phyloP scores from a whole-genome alignment of 2,888 invertebrate genomes.

The Dioctria rufipes region DNA sequence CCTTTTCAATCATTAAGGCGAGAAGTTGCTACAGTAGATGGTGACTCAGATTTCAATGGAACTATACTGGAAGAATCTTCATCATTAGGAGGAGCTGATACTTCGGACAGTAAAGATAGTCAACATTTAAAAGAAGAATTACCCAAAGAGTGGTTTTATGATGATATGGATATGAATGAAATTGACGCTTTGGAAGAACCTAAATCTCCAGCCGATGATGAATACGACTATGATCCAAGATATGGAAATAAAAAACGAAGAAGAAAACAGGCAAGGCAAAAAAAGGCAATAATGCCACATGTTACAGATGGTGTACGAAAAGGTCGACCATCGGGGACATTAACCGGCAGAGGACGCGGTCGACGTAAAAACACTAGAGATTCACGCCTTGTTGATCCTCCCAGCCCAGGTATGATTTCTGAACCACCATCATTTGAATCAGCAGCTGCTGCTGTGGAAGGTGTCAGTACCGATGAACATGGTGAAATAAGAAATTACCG shows the following conservation, averaged over 20 bases:
- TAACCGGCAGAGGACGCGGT: constrained; percentile 66
- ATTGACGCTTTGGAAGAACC: constrained; percentile 93
- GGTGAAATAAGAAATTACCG: constrained; percentile 67
- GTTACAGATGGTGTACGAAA: constrained; percentile 55
- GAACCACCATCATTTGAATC: constrained; percentile 71
- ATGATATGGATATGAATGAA: constrained; percentile 90
- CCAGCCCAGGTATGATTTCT: constrained; percentile 67
- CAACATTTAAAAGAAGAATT: constrained; percentile 84
- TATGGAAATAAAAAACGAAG: constrained; percentile 71
- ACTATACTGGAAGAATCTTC: constrained; percentile 70
- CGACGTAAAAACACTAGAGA: constrained; percentile 61
- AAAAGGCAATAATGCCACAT: constrained; percentile 62
- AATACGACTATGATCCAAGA: constrained; percentile 87
- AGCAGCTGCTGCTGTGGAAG: constrained; percentile 69
- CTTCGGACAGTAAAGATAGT: constrained; percentile 85
- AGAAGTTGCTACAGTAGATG: constrained; percentile 59
- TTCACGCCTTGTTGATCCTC: constrained; percentile 63
- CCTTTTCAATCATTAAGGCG: constrained; percentile 70
- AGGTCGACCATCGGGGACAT: constrained; percentile 61
- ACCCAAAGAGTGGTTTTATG: constrained; percentile 91
- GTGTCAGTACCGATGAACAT: constrained; percentile 61
- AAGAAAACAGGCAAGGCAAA: constrained; percentile 69
- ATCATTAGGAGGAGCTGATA: constrained; percentile 71
- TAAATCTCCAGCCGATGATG: constrained; percentile 92
- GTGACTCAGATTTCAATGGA: constrained; percentile 69